A percentile compares a stretch with the other conserved stretches of the same genome.
Evolutionary conservation across 2,888 invertebrate genomes (phyloP).

Genomic region (Mesopsocus fuscifrons): DNA sequence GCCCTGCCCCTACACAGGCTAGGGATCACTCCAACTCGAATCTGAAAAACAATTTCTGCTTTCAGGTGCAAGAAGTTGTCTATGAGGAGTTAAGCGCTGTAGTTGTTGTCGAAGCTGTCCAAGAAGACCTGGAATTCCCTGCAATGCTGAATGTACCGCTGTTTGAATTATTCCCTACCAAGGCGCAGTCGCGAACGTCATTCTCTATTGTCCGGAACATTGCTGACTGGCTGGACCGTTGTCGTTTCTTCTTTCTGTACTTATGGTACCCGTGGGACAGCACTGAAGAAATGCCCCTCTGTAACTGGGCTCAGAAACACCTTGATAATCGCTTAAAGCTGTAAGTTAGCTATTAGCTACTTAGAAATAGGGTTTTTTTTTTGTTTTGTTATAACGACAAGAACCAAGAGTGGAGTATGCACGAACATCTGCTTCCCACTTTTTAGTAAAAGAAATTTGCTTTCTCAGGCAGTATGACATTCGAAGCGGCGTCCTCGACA

Average conservation of each 20-base stretch:
- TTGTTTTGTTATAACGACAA: background rate
- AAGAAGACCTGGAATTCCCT: background rate
- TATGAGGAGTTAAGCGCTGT: background rate
- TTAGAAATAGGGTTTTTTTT: background rate
- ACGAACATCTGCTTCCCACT: no score
- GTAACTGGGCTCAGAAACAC: background rate
- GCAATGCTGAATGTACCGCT: background rate
- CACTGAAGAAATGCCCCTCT: background rate
- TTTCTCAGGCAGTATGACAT: conserved; percentile 2
- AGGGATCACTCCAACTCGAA: no score
- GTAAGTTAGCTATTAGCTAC: background rate
- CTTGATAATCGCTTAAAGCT: conserved; percentile 2
- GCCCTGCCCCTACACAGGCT: no score
- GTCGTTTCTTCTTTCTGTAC: conserved; percentile 3
- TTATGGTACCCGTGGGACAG: conserved; percentile 8
- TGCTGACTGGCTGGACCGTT: conserved; percentile 1
- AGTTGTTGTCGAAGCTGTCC: background rate
- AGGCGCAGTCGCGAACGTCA: background rate
- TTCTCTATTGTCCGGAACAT: background rate
- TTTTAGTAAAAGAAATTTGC: no score
- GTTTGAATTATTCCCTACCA: conserved; percentile 1
- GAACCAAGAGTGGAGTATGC: no score
- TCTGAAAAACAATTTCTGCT: no score
- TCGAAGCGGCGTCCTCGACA: background rate
- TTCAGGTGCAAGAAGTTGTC: background rate